Evolutionary conservation across 2,888 invertebrate genomes (phyloP), one percentile per base, ranked within the genome.

Genomic region (Eudemis profundana): DNA sequence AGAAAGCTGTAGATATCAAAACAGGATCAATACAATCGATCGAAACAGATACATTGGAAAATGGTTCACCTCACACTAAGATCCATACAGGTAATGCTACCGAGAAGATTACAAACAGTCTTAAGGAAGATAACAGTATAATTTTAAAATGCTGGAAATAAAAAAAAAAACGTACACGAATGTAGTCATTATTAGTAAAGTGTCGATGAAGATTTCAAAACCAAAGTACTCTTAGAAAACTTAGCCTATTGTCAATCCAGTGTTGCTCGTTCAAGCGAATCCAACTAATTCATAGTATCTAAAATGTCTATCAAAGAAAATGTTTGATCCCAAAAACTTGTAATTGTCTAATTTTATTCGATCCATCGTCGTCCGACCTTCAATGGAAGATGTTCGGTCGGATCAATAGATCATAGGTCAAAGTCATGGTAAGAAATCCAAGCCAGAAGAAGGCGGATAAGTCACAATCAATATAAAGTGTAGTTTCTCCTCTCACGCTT

Each of bases 401-500:
- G 68, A 60, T 40, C 70, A 72, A 75, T 76, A 78, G 78, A 76
- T 47, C 46, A 14, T 27, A 23, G n/a, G 61, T 64, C 36, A 56
- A 57, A 61, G 67, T 69, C 50, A 61, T 46, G 44, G 23, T 63
- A 50, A 69, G 46, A 49, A 33, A 68, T 72, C 54, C 67, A 63
- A 70, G 74, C 74, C 72, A 15, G 59, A 33, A 70, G 51, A 38
- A 70, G 75, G 74, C 78, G 66, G 64, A 72, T 68, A 54, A 64
- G 66, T 68, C 63, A 65, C 59, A 66, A 61, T 69, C 51, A 65
- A 54, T 62, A 47, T 53, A 50, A 36, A 51, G 29, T 46, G 21
- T 10, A 29, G 66, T 72, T 59, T 33, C 54, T 14, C 69, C 74
- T 23, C 50, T 94, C 94, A 94, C 93, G 94, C 93, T 80, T 95